phyloP scores from a whole-genome alignment of 2,888 invertebrate species.

The Alviniconcha strummeri region DNA sequence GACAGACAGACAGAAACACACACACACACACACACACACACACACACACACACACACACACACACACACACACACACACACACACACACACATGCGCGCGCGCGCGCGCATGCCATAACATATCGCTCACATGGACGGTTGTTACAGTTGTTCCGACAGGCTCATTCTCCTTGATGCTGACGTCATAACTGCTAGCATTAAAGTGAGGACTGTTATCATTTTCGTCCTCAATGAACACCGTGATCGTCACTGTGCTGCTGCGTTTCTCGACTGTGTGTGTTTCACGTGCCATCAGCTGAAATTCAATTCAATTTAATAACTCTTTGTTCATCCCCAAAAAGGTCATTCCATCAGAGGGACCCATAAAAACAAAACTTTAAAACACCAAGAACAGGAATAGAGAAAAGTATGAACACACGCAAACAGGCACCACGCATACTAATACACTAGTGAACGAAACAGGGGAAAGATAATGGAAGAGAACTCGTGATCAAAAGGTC shows the following conservation, averaged over 20 bases:
- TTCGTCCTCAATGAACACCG: conserved; percentile 28
- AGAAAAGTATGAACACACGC: no score
- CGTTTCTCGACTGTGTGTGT: neutral
- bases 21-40: no score
- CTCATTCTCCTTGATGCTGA: conserved; percentile 25
- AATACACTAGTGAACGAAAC: no score
- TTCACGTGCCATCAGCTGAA: conserved; percentile 26
- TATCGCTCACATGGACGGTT: neutral
- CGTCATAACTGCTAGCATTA: conserved; percentile 3
- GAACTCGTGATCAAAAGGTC: no score
- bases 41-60: neutral
- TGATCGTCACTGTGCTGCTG: conserved; percentile 10
- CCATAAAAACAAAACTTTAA: no score
- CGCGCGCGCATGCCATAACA: neutral
- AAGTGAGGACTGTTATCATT: conserved; percentile 40
- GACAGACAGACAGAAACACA: no score
- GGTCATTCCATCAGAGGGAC: no score
- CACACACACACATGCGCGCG: neutral
- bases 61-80: conserved; percentile 2
- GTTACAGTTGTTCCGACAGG: neutral
- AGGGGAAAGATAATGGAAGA: no score
- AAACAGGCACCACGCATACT: no score
- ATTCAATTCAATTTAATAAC: no score
- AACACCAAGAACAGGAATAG: no score
- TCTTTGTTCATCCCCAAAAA: no score